A percentile compares a stretch with the other conserved stretches of the same genome.
Evolutionary conservation across 2,113 vertebrate genomes (phyloP).

Genomic region (Gymnocephalus cernua): DNA sequence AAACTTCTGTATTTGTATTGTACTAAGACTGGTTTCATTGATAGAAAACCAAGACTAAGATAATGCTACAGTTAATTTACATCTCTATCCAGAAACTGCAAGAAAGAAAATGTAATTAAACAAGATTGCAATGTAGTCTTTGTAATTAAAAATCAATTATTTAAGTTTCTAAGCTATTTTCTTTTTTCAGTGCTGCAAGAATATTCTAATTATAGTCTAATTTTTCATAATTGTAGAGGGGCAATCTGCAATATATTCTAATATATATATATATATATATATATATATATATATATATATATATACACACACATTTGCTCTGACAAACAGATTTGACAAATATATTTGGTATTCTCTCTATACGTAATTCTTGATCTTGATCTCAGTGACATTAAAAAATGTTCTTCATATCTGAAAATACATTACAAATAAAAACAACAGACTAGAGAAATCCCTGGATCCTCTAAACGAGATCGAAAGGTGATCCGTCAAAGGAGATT

Average conservation of each 20-base stretch:
- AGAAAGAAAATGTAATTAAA: neutral
- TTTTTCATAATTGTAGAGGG: neutral
- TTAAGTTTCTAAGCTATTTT: too few relatives aligned
- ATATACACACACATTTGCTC: neutral
- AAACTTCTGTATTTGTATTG: neutral
- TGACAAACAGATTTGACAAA: neutral
- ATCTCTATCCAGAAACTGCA: neutral
- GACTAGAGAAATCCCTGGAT: neutral
- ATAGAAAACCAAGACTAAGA: neutral
- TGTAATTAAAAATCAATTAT: too few relatives aligned
- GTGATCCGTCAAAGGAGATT: neutral
- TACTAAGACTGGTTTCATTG: neutral
- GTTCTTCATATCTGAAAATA: neutral
- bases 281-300: too few relatives aligned
- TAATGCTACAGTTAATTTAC: neutral
- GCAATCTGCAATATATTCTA: too few relatives aligned
- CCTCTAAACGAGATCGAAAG: neutral
- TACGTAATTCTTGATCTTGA: neutral
- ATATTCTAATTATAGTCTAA: too few relatives aligned
- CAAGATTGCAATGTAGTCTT: too few relatives aligned
- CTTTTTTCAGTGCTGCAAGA: too few relatives aligned
- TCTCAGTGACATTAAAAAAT: neutral
- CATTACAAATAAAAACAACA: neutral
- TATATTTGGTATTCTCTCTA: neutral
- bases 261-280: too few relatives aligned